Evolutionary conservation across 2,888 invertebrate species (phyloP), one percentile per base, ranked within the genome.

Genomic region (Pterobdella sp.): DNA sequence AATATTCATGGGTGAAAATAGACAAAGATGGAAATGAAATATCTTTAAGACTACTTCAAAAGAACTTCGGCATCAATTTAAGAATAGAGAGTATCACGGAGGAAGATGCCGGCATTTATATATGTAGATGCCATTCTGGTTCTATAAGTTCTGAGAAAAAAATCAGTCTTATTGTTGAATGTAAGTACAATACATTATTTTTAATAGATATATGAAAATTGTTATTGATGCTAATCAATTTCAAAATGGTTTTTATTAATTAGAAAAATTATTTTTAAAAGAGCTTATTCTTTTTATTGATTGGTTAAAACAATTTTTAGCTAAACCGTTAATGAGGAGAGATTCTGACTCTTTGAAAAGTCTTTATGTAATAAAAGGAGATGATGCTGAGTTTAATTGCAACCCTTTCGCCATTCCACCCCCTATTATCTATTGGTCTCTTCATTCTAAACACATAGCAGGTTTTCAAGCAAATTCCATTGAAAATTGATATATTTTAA

Each of bases 331-430:
- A 3, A 18, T 56, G 3, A 56, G n/a, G 60, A 14, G 10, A 4
- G n/a, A 22, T 26, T 4, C 18, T 3, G 60, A 56, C n/a, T 4
- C n/a, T 3, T n/a, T 56, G 26, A n/a, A 26, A 14, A 63, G 36
- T 31, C 34, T n/a, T n/a, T 63, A 71, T 26, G 35, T 34, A 18
- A 71, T 63, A 1, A 63, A 71, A 35, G 71, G 71, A 34, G 63
- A 71, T 7, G 26, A 31, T 14, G 71, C 31, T 7, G 34, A 22
- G 14, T 63, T 71, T 29, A 71, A 71, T 14, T 71, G 71, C 36
- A 1, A 1, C 32, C 52, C 56, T 22, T 34, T 31, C 34, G 60
- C 31, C 2, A n/a, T 49, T 3, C 71, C 71, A n/a, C 22, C 63
- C 10, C 71, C 71, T 0, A 32, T 37, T 35, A 49, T 49, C 36